phyloP scores from a whole-genome alignment of 2,797 vertebrate species.

The Xyrichtys novacula region DNA sequence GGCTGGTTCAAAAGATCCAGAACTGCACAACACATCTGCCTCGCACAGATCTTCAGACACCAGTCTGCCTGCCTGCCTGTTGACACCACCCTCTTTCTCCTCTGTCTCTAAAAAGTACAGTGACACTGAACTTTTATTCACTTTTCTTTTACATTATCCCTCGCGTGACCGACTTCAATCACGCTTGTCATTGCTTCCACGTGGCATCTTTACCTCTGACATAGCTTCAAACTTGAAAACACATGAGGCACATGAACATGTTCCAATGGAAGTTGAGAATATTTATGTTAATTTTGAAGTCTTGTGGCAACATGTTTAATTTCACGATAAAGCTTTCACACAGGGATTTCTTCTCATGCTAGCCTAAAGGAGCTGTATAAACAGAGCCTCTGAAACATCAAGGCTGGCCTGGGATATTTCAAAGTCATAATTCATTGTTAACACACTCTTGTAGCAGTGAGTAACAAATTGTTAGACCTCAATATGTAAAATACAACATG shows the following conservation, averaged over 20 bases:
- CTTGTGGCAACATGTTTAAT: slow-evolving; percentile 16
- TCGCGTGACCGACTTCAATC: slow-evolving; percentile 11
- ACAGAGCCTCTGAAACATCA: neutral
- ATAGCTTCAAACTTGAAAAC: neutral
- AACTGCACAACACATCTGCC: slow-evolving; percentile 70
- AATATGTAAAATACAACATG: neutral
- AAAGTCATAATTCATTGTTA: neutral
- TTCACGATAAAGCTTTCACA: neutral
- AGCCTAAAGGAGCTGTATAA: neutral
- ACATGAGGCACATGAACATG: slow-evolving; percentile 1
- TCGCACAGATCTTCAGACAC: slow-evolving; percentile 58
- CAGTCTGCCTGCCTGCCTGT: slow-evolving; percentile 28
- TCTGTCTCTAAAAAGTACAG: slow-evolving; percentile 12
- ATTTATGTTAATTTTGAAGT: slow-evolving; percentile 9
- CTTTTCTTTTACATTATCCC: neutral
- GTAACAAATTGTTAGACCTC: neutral
- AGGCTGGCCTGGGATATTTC: neutral
- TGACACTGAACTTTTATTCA: slow-evolving; percentile 2
- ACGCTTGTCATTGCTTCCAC: neutral
- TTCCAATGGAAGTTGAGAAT: neutral
- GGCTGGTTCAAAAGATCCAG: slow-evolving; percentile 64
- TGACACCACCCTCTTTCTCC: slow-evolving; percentile 25
- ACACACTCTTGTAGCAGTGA: neutral
- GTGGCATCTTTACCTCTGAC: neutral
- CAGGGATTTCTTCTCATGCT: neutral